Conservation (phyloP, 2,797 vertebrate species). For the Coregonus sp. region DNA sequence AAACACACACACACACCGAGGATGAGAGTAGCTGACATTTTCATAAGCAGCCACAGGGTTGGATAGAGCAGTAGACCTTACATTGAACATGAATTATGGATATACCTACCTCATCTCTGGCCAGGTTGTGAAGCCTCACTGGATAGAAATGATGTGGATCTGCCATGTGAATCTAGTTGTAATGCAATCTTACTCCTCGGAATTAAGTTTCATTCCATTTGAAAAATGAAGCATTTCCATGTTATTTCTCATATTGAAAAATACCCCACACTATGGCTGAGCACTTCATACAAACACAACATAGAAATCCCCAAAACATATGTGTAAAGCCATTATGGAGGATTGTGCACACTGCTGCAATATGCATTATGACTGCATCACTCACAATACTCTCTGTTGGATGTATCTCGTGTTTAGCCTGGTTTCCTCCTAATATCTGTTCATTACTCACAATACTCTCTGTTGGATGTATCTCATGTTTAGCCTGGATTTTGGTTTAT, state of each 20-base stretch:
- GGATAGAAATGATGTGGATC: background rate
- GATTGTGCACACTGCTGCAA: too few species aligned
- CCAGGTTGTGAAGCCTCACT: background rate
- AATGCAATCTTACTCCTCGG: background rate
- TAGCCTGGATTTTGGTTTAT: background rate
- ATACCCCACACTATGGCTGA: too few species aligned
- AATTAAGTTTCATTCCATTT: background rate
- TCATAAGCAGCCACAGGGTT: background rate
- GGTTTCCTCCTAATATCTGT: too few species aligned
- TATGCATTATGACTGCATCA: too few species aligned
- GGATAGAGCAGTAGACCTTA: background rate
- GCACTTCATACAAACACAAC: too few species aligned
- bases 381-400: too few species aligned
- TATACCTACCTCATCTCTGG: background rate
- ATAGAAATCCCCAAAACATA: too few species aligned
- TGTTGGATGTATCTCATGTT: background rate
- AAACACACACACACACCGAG: background rate
- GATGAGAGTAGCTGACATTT: background rate
- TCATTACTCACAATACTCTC: background rate
- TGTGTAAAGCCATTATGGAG: too few species aligned
- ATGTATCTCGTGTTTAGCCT: too few species aligned
- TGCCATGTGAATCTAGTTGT: too few species aligned
- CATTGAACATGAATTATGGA: background rate
- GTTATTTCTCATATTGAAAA: too few species aligned
- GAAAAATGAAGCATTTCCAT: background rate